phyloP scores from a whole-genome alignment of 2,797 vertebrate genomes.

The Pristis pectinata region DNA sequence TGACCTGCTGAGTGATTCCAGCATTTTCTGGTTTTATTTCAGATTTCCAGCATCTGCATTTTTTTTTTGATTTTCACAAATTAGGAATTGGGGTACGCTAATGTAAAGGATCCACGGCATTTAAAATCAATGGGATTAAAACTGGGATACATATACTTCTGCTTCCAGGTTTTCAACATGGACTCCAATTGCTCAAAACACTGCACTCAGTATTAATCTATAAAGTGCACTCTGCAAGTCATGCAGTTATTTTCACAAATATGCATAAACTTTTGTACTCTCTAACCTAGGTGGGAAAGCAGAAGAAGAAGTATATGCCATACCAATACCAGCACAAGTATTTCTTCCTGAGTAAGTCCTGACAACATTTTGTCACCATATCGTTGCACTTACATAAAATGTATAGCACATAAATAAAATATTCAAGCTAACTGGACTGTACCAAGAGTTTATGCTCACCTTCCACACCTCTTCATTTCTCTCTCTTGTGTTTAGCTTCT shows the following conservation, averaged over 20 bases:
- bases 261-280: background rate
- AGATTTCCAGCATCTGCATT: too few species aligned
- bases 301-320: slow-evolving; percentile 72
- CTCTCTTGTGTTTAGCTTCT: too few species aligned
- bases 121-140: slow-evolving; percentile 4
- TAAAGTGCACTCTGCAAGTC: background rate
- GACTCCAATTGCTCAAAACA: background rate
- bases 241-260: too few species aligned
- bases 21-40: too few species aligned
- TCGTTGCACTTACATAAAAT: background rate
- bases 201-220: background rate
- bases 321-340: slow-evolving; percentile 75
- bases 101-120: background rate
- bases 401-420: background rate
- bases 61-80: background rate
- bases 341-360: slow-evolving; percentile 71
- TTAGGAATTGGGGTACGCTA: background rate
- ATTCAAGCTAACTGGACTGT: too few species aligned
- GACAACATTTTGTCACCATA: background rate
- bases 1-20: too few species aligned
- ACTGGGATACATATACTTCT: background rate
- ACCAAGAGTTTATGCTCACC: too few species aligned
- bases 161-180: background rate
- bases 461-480: background rate
- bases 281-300: slow-evolving; percentile 59